These are phyloP conservation scores for Oncorhynchus masou DNA, from an alignment of 2,113 vertebrate species.

Conservation along the genomic window DNA sequence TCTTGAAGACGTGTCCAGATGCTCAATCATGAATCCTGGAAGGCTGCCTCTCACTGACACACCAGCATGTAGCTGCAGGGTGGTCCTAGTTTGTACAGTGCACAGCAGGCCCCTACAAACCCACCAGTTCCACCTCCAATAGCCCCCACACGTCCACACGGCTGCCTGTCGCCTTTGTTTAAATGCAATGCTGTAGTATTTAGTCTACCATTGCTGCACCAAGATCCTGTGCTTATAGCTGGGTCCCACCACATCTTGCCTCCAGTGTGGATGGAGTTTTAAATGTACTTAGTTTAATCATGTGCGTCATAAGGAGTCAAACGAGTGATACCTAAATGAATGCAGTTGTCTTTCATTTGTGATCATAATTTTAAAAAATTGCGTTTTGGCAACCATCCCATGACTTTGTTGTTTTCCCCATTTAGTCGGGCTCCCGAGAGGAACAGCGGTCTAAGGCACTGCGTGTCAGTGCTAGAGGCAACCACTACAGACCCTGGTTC, in stretches of 20 bases:
- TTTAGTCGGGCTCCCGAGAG: neutral
- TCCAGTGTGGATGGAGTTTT: neutral
- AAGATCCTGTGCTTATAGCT: neutral
- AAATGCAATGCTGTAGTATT: neutral
- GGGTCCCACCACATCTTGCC: slow-evolving; percentile 2
- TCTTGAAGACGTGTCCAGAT: slow-evolving; percentile 23
- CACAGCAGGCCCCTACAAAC: slow-evolving; percentile 13
- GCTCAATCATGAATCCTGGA: slow-evolving; percentile 17
- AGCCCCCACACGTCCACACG: neutral
- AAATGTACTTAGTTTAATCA: neutral
- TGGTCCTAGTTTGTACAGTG: slow-evolving; percentile 37
- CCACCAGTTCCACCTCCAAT: neutral
- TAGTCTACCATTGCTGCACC: neutral
- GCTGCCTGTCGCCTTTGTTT: neutral
- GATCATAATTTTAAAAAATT: too few species aligned
- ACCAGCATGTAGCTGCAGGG: slow-evolving; percentile 21
- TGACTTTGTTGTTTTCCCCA: neutral
- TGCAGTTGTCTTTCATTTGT: neutral
- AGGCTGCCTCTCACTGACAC: slow-evolving; percentile 6
- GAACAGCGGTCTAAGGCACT: too few species aligned
- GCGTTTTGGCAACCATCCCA: too few species aligned
- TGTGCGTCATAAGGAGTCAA: neutral
- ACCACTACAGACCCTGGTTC: too few species aligned
- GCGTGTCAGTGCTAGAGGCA: too few species aligned
- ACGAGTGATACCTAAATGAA: neutral